phyloP scores from a whole-genome alignment of 2,113 vertebrate genomes.

The Spizaetus ornatus region DNA sequence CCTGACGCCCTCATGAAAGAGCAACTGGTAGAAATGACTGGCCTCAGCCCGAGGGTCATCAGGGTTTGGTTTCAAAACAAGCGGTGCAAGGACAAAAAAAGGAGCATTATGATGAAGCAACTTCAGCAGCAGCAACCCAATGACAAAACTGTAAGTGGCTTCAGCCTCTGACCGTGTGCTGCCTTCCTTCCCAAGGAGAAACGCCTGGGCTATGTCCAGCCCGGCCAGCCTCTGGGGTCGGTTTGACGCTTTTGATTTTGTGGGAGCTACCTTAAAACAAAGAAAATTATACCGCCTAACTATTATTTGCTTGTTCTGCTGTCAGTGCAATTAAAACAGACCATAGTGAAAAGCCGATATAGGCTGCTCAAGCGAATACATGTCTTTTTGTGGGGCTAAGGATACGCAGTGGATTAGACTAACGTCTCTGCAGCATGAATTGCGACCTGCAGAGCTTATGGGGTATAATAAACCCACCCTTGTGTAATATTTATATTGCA shows the following conservation, averaged over 20 bases:
- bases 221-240: neutral
- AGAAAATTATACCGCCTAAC: no score
- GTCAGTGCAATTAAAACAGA: no score
- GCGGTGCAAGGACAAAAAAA: slow-evolving; percentile 97
- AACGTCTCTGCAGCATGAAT: no score
- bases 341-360: no score
- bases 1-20: slow-evolving; percentile 99
- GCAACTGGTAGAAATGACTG: slow-evolving; percentile 98
- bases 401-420: no score
- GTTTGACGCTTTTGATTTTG: neutral
- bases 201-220: neutral
- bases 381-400: no score
- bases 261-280: no score
- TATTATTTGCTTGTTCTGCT: no score
- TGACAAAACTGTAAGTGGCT: slow-evolving; percentile 92
- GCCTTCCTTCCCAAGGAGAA: neutral
- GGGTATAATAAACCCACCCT: no score
- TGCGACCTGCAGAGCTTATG: no score
- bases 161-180: neutral
- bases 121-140: slow-evolving; percentile 96
- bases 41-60: slow-evolving; percentile 95
- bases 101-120: slow-evolving; percentile 95
- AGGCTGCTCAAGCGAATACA: no score
- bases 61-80: slow-evolving; percentile 99
- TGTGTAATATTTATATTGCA: no score